phyloP scores from a whole-genome alignment of 2,797 vertebrate species.

The Myiotriccus ornatus region DNA sequence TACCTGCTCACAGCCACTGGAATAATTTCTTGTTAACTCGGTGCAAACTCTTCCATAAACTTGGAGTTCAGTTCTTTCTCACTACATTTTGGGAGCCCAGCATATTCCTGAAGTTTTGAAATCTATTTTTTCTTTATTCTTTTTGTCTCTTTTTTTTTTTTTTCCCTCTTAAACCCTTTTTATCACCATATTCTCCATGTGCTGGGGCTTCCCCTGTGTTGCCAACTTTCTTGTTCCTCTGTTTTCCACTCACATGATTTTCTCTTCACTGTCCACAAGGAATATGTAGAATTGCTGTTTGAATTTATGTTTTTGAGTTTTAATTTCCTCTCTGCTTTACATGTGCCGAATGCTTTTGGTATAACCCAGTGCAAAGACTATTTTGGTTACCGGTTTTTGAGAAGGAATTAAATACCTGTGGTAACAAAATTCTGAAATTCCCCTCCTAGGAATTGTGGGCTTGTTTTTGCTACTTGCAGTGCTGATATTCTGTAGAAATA shows the following conservation, averaged over 20 bases:
- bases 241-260: rapidly evolving
- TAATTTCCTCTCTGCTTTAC: neutral
- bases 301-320: neutral
- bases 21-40: neutral
- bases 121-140: neutral
- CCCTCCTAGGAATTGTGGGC: neutral
- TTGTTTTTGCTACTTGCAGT: neutral
- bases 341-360: neutral
- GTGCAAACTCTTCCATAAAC: neutral
- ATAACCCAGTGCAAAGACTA: neutral
- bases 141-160: neutral
- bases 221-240: neutral
- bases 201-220: neutral
- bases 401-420: neutral
- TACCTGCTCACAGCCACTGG: neutral
- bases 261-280: neutral
- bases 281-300: neutral
- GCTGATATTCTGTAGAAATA: neutral
- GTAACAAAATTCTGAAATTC: neutral
- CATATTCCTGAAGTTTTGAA: neutral
- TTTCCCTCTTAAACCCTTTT: neutral
- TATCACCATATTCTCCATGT: neutral
- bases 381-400: neutral
- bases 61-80: neutral
- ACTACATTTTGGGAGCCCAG: neutral